phyloP scores from a whole-genome alignment of 2,797 vertebrate species.

The Crypturellus tataupa region DNA sequence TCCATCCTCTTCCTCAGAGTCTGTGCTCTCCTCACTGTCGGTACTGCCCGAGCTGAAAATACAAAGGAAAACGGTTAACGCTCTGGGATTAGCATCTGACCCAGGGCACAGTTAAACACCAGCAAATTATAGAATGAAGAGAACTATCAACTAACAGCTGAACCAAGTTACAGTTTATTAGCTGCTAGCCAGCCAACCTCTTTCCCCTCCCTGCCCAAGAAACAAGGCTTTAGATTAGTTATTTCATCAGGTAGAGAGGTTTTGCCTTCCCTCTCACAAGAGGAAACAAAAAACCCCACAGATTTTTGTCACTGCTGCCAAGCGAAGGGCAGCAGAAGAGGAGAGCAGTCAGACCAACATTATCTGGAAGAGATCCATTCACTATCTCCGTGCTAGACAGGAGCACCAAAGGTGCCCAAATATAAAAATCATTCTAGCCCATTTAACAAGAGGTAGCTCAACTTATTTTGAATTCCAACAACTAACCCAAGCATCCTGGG shows the following conservation, averaged over 20 bases:
- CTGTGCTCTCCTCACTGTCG: constrained; percentile 98
- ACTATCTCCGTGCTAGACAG: background rate
- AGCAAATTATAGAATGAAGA: background rate
- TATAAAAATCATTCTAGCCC: background rate
- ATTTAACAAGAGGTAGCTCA: background rate
- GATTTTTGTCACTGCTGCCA: background rate
- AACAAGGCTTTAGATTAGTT: background rate
- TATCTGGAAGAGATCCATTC: background rate
- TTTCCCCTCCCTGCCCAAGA: background rate
- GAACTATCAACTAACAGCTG: background rate
- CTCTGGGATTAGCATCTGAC: background rate
- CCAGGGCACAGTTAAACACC: background rate
- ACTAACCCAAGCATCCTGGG: background rate
- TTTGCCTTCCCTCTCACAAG: background rate
- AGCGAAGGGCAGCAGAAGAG: background rate
- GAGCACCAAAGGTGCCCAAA: background rate
- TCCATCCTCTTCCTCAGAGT: constrained; percentile 95
- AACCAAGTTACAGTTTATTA: background rate
- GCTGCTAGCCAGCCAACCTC: background rate
- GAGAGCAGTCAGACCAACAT: background rate
- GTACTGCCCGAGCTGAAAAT: constrained; percentile 93
- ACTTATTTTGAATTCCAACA: background rate
- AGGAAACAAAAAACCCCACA: background rate
- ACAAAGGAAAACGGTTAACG: background rate
- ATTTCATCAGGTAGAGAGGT: background rate